These are phyloP conservation scores for Punctoribates punctum DNA, from an alignment of 2,888 invertebrate species.

Conservation along the genomic window DNA sequence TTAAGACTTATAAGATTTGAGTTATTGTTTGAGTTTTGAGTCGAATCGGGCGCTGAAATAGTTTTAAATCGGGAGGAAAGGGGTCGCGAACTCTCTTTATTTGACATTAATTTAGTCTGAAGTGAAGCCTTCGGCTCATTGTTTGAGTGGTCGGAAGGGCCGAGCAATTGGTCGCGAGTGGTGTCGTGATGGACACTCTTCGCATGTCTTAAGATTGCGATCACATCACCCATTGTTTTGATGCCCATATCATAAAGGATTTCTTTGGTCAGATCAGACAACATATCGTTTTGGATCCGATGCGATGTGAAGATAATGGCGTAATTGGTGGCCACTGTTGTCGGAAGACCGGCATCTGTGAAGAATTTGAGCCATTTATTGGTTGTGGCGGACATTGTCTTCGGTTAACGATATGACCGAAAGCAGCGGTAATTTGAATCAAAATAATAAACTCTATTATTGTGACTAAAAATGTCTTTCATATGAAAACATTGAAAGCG, in stretches of 20 bases:
- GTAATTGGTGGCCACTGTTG: conserved; percentile 73
- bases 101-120: too few species aligned
- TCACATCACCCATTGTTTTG: conserved; percentile 64
- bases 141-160: neutral
- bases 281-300: conserved; percentile 78
- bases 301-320: conserved; percentile 81
- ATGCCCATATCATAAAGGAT: conserved; percentile 85
- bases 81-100: neutral
- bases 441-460: neutral
- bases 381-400: conserved; percentile 50
- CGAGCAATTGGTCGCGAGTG: conserved; percentile 38
- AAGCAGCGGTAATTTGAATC: neutral
- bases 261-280: conserved; percentile 78
- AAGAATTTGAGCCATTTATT: conserved; percentile 77
- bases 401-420: neutral
- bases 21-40: neutral
- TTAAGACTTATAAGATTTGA: conserved; percentile 8
- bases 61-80: neutral
- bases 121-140: neutral
- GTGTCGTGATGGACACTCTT: conserved; percentile 60
- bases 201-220: conserved; percentile 64
- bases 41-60: neutral
- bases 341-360: conserved; percentile 74
- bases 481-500: neutral
- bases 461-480: neutral